These are phyloP conservation scores for Phragmatobia fuliginosa DNA, from an alignment of 2,888 invertebrate genomes.

Conservation along the genomic window DNA sequence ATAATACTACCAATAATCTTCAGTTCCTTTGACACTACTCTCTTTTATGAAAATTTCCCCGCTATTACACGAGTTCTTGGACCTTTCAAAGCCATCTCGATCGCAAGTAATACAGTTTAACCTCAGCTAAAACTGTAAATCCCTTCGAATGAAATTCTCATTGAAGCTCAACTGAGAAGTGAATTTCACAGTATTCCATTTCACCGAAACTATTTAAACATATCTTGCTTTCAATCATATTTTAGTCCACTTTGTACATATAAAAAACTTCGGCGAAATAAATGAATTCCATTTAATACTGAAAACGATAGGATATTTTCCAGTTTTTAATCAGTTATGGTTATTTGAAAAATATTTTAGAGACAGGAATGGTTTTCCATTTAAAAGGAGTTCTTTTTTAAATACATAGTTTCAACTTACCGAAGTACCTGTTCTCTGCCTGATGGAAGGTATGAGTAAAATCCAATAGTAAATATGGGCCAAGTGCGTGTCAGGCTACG, in stretches of 20 bases:
- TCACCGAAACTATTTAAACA: slow-evolving; percentile 18
- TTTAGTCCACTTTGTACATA: background rate
- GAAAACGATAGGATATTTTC: background rate
- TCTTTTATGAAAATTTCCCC: background rate
- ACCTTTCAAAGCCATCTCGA: slow-evolving; percentile 38
- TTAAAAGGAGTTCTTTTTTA: background rate
- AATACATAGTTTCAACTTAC: no score
- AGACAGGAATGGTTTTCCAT: background rate
- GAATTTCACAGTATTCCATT: slow-evolving; percentile 32
- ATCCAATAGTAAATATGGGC: no score
- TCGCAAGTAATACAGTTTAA: slow-evolving; percentile 53
- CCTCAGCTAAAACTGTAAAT: slow-evolving; percentile 43
- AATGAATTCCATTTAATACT: background rate
- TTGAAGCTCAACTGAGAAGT: slow-evolving; percentile 35
- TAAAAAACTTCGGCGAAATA: background rate
- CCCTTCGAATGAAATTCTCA: slow-evolving; percentile 45
- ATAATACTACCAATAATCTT: background rate
- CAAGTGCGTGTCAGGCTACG: no score
- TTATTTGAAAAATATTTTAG: background rate
- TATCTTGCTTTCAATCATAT: slow-evolving; percentile 2
- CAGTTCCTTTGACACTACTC: background rate
- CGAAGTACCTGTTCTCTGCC: no score
- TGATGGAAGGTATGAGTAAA: no score
- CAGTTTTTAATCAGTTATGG: background rate
- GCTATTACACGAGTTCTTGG: slow-evolving; percentile 22